phyloP scores from a whole-genome alignment of 2,888 invertebrate genomes.

The Andrena flavipes region DNA sequence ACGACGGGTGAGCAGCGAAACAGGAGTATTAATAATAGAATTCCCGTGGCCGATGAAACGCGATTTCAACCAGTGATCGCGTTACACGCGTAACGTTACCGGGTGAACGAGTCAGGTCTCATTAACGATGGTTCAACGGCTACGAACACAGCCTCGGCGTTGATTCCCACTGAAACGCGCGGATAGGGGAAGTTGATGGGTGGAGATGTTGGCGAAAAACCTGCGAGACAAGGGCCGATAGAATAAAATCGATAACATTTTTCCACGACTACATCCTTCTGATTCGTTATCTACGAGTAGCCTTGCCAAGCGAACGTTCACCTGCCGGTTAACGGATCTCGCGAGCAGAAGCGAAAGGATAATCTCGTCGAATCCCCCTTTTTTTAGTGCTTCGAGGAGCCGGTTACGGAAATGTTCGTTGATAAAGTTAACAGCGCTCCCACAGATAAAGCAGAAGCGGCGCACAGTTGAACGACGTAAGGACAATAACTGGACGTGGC shows the following conservation, averaged over 20 bases:
- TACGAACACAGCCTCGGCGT: conserved; percentile 22
- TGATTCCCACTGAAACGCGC: conserved; percentile 17
- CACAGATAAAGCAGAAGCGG: conserved; percentile 41
- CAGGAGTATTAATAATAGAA: conserved; percentile 7
- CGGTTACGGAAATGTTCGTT: conserved; percentile 57
- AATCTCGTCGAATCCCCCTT: conserved; percentile 37
- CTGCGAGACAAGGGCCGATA: conserved; percentile 26
- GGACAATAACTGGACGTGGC: no score
- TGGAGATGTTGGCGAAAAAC: conserved; percentile 15
- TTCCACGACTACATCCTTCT: conserved; percentile 1
- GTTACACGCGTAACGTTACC: conserved; percentile 21
- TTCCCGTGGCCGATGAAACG: conserved; percentile 19
- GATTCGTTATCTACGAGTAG: conserved; percentile 49
- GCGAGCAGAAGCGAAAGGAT: conserved; percentile 54
- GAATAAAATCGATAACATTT: conserved; percentile 19
- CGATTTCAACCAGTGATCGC: conserved; percentile 31
- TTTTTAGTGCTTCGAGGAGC: conserved; percentile 44
- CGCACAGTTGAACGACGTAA: no score
- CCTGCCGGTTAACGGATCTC: conserved; percentile 39
- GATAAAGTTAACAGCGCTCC: conserved; percentile 62
- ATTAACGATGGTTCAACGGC: conserved; percentile 43
- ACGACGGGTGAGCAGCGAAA: background rate
- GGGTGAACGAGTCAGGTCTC: conserved; percentile 29
- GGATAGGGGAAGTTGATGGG: background rate
- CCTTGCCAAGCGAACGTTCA: conserved; percentile 22